Percentiles rank a stretch among this genome's conserved stretches.
Evolutionary conservation across 2,888 invertebrate species (phyloP).

Genomic region (Coelopa pilipes): DNA sequence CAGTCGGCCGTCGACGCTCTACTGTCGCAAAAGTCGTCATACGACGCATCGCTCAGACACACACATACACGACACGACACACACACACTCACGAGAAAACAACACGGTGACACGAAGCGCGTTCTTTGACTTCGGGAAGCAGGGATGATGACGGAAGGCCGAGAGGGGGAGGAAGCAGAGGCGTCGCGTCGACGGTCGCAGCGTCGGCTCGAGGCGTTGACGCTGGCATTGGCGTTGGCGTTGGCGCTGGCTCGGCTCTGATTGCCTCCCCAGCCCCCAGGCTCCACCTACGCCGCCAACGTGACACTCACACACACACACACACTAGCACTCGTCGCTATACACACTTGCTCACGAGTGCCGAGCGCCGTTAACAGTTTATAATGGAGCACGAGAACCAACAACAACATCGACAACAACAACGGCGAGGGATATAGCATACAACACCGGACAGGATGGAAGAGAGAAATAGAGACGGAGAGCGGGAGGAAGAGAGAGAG

Average conservation of each 20-base stretch:
- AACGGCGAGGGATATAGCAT: neutral
- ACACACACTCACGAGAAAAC: no score
- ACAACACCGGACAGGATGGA: no score
- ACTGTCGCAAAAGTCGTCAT: no score
- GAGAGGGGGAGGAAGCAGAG: neutral
- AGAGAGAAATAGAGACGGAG: neutral
- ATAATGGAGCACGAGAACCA: conserved; percentile 13
- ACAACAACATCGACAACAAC: conserved; percentile 22
- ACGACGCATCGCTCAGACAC: no score
- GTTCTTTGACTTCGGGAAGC: no score
- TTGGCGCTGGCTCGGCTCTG: conserved; percentile 12
- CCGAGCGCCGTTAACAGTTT: conserved; percentile 27
- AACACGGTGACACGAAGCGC: no score
- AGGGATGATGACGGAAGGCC: neutral
- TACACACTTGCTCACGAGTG: neutral
- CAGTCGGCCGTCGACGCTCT: no score
- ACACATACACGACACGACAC: no score
- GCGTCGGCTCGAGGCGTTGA: conserved; percentile 20
- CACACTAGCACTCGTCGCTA: no score
- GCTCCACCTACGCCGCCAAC: neutral
- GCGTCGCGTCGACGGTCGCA: neutral
- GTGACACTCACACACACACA: conserved; percentile 1
- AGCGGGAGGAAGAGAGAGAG: neutral
- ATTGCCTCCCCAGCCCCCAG: conserved; percentile 19
- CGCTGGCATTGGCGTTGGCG: neutral